A percentile compares a stretch with the other conserved stretches of the same genome.
phyloP scores from a whole-genome alignment of 2,888 invertebrate species.

The Thera obeliscata region DNA sequence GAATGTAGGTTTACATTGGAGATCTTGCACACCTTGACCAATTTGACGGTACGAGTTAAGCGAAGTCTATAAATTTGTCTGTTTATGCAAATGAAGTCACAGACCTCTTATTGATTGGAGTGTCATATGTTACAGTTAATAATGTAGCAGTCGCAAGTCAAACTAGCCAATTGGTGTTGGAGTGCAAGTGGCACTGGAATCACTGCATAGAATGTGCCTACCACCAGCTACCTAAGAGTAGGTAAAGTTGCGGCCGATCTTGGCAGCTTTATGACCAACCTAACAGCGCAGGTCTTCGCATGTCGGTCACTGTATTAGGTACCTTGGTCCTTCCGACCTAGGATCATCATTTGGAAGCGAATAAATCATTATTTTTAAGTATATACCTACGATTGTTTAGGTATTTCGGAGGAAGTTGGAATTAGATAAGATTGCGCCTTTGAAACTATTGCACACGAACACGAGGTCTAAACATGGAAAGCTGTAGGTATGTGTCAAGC shows the following conservation, averaged over 20 bases:
- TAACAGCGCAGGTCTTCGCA: no score
- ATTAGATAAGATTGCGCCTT: conserved; percentile 20
- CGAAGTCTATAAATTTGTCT: no score
- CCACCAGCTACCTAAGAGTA: no score
- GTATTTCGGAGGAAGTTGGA: conserved; percentile 3
- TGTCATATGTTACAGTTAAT: no score
- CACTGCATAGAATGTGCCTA: no score
- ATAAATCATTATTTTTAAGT: conserved; percentile 19
- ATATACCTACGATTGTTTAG: background rate
- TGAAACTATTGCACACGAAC: conserved; percentile 39
- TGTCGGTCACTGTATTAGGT: no score
- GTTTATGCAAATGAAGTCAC: no score
- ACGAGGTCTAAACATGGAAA: conserved; percentile 29
- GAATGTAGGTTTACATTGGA: conserved; percentile 38
- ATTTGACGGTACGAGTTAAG: background rate
- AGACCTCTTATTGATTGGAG: no score
- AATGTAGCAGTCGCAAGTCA: background rate
- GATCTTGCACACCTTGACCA: background rate
- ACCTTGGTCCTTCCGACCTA: background rate
- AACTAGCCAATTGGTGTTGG: background rate
- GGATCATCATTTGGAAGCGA: conserved; percentile 14
- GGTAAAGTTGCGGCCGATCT: no score
- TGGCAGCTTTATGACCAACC: no score
- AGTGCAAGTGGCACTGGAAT: background rate
- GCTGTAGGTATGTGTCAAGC: conserved; percentile 45